Evolutionary conservation across 2,797 vertebrate species (phyloP).

Genomic region (Schizopygopsis malacanthus): DNA sequence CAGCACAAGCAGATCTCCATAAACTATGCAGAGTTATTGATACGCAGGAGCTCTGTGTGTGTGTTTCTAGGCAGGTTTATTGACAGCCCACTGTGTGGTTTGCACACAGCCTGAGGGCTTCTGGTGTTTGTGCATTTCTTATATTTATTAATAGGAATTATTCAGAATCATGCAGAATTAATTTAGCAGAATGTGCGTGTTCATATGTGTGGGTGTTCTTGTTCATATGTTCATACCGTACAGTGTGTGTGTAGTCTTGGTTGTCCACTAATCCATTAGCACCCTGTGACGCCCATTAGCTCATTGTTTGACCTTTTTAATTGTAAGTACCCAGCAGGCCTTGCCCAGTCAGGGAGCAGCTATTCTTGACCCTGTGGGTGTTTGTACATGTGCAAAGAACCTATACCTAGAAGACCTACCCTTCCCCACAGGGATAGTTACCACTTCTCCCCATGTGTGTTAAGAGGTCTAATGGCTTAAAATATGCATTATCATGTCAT

Average conservation of each 20-base stretch:
- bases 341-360: slow-evolving; percentile 32
- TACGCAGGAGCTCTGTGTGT: slow-evolving; percentile 21
- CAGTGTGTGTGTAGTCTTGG: slow-evolving; percentile 21
- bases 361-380: slow-evolving; percentile 39
- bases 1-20: slow-evolving; percentile 30
- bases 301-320: slow-evolving; percentile 56
- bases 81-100: slow-evolving; percentile 43
- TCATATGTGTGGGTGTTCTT: slow-evolving; percentile 14
- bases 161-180: slow-evolving; percentile 22
- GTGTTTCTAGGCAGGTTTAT: slow-evolving; percentile 47
- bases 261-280: slow-evolving; percentile 40
- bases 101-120: slow-evolving; percentile 35
- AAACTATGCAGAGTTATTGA: slow-evolving; percentile 52
- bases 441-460: not conserved
- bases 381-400: slow-evolving; percentile 19
- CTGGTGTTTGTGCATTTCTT: slow-evolving; percentile 17
- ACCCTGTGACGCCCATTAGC: slow-evolving; percentile 53
- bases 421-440: slow-evolving; percentile 9
- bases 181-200: not conserved
- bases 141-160: slow-evolving; percentile 31
- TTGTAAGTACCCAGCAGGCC: slow-evolving; percentile 51
- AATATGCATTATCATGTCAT: slow-evolving; percentile 8
- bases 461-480: slow-evolving; percentile 16
- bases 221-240: not conserved
- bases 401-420: not conserved